These are phyloP conservation scores for Bombus confusus DNA, from an alignment of 1,140 invertebrate genomes.

Conservation along the genomic window DNA sequence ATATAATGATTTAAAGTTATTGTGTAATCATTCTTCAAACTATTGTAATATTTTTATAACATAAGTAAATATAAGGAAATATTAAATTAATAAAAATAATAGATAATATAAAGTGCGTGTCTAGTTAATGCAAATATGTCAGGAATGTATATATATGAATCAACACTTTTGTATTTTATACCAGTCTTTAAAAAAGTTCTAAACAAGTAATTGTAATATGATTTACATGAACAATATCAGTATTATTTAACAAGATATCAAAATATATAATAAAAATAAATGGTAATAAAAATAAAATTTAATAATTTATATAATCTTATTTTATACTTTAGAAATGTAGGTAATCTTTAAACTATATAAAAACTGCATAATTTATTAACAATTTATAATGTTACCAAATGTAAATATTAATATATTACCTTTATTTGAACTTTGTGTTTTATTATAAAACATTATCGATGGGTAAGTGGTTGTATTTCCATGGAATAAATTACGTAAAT, in stretches of 20 bases:
- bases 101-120: neutral
- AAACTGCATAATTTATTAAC: constrained; percentile 4
- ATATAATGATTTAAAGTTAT: neutral
- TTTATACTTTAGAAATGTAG: neutral
- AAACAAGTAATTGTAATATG: no score
- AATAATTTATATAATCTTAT: constrained; percentile 1
- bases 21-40: neutral
- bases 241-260: neutral
- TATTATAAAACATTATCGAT: constrained; percentile 78
- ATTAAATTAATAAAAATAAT: no score
- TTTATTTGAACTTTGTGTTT: constrained; percentile 75
- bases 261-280: neutral
- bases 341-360: neutral
- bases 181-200: no score
- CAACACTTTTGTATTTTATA: neutral
- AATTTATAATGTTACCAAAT: constrained; percentile 1
- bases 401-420: constrained; percentile 68
- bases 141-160: neutral
- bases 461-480: constrained; percentile 63
- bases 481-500: constrained; percentile 68
- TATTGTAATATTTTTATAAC: neutral
- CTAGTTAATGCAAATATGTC: neutral
- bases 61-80: neutral
- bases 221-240: no score
- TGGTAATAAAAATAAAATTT: neutral